Conservation (phyloP, 2,113 vertebrate species). For the Megaceryle maxima region DNA sequence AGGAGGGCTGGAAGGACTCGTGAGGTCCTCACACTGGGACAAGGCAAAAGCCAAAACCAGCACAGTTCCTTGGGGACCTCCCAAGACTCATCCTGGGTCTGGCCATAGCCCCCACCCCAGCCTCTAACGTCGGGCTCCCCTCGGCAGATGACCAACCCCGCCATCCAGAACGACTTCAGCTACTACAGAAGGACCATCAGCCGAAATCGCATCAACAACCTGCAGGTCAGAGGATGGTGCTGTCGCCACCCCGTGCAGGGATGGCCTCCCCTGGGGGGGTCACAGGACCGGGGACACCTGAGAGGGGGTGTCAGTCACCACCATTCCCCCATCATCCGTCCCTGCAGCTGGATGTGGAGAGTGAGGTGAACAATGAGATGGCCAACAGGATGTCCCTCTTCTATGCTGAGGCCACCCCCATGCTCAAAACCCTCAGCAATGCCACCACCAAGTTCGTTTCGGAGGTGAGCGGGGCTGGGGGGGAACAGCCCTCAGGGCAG, state of each 20-base stretch:
- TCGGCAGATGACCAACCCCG: slow-evolving; percentile 88
- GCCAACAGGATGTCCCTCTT: slow-evolving; percentile 94
- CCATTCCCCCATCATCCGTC: accelerated
- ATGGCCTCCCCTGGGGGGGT: no score
- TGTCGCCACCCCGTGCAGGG: accelerated
- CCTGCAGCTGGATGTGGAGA: slow-evolving; percentile 84
- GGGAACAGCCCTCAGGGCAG: accelerated
- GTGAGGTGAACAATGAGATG: slow-evolving; percentile 93
- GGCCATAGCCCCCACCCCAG: background rate
- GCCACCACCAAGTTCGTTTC: slow-evolving; percentile 93
- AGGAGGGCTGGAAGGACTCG: no score
- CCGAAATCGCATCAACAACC: slow-evolving; percentile 87
- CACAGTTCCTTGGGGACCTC: background rate
- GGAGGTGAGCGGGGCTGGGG: slow-evolving; percentile 73
- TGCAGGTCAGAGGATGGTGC: slow-evolving; percentile 74
- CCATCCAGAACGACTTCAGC: slow-evolving; percentile 93
- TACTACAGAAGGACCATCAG: slow-evolving; percentile 93
- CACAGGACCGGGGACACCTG: background rate
- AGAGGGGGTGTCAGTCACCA: background rate
- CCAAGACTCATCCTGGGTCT: accelerated
- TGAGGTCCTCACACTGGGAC: background rate
- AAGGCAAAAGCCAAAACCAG: background rate
- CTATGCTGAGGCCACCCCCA: slow-evolving; percentile 91
- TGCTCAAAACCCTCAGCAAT: slow-evolving; percentile 92
- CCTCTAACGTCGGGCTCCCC: accelerated